A percentile compares a stretch with the other conserved stretches of the same genome.
Evolutionary conservation across 37 sponge, comb jelly and placozoan genomes (phyloP).

Genomic region (Trichoplax adhaerens): DNA sequence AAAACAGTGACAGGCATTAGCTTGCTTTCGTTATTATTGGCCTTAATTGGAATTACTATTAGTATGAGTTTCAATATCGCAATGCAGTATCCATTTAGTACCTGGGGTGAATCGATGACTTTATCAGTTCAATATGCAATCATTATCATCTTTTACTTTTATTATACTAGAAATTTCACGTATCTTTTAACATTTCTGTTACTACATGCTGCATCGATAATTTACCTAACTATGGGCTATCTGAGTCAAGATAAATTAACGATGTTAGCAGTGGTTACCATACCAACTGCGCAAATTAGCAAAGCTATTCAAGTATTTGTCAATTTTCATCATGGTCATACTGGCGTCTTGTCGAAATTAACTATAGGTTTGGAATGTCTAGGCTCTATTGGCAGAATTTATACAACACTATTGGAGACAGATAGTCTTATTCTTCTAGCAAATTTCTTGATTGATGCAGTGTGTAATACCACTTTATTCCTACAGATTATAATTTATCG

Average conservation of each 20-base stretch:
- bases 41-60: no score
- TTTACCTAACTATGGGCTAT: no score
- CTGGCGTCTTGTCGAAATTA: conserved; percentile 88
- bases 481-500: no score
- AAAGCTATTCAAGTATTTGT: conserved; percentile 32
- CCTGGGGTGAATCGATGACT: conserved; percentile 92
- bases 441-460: conserved; percentile 10
- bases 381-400: conserved; percentile 71
- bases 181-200: no score
- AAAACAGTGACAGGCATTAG: no score
- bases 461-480: no score
- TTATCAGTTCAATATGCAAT: conserved; percentile 57
- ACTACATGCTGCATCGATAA: no score
- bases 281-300: no score
- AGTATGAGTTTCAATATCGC: no score
- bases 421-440: conserved; percentile 51
- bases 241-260: no score
- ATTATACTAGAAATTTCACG: conserved; percentile 19
- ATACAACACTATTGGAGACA: conserved; percentile 84
- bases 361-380: conserved; percentile 50
- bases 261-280: no score
- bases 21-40: no score
- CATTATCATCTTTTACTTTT: conserved; percentile 47
- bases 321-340: conserved; percentile 48
- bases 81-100: conserved; percentile 21